Conservation (phyloP, 2,888 invertebrate genomes). For the Agonopterix arenella region DNA sequence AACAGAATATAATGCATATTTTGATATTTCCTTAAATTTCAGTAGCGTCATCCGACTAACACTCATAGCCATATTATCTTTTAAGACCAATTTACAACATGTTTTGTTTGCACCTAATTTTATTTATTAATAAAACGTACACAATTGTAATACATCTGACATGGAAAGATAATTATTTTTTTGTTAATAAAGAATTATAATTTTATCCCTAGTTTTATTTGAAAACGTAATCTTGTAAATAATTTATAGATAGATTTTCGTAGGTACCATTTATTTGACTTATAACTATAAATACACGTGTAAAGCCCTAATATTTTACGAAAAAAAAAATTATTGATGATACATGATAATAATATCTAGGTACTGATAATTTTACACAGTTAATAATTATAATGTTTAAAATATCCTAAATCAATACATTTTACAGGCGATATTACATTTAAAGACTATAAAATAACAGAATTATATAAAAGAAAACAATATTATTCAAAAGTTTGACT, state of each 20-base stretch:
- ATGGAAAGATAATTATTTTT: no score
- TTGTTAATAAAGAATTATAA: no score
- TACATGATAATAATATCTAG: conserved; percentile 15
- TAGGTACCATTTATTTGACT: conserved; percentile 63
- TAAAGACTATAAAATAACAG: conserved; percentile 14
- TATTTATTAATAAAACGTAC: conserved; percentile 11
- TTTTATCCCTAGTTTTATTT: no score
- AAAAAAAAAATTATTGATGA: conserved; percentile 25
- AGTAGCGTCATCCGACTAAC: no score
- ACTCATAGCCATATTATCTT: no score
- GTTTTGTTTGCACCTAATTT: no score
- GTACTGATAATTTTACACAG: conserved; percentile 19
- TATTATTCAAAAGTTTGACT: conserved; percentile 17
- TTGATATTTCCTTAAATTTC: no score
- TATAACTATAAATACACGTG: conserved; percentile 60
- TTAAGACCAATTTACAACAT: no score
- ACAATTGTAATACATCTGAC: conserved; percentile 6
- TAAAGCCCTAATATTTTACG: conserved; percentile 42
- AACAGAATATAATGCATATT: no score
- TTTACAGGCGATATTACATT: conserved; percentile 16
- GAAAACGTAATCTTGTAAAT: no score
- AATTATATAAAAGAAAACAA: conserved; percentile 11
- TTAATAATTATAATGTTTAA: conserved; percentile 2
- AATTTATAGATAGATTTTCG: conserved; percentile 14
- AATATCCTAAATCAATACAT: conserved; percentile 12